Percentiles rank a stretch among this genome's conserved stretches.
Conservation (phyloP, 2,888 invertebrate species). For the Dryococelus australis region DNA sequence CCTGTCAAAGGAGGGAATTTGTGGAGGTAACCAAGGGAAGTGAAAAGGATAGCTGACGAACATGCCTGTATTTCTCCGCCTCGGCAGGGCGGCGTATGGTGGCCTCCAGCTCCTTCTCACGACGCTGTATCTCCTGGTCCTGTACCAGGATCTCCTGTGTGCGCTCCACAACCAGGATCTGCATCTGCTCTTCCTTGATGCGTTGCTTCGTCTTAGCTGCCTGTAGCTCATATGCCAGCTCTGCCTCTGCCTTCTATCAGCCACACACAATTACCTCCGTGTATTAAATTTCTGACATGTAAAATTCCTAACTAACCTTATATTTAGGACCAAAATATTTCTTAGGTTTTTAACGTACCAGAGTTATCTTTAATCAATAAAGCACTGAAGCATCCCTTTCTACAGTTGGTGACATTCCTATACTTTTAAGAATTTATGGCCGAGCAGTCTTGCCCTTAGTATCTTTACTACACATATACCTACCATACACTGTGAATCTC, state of each 20-base stretch:
- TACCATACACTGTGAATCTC: too few species aligned
- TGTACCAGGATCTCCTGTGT: constrained; percentile 94
- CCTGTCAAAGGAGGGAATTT: too few species aligned
- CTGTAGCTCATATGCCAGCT: constrained; percentile 91
- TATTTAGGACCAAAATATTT: background rate
- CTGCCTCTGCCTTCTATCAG: constrained; percentile 82
- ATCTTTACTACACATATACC: too few species aligned
- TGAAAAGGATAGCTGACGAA: background rate
- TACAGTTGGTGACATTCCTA: too few species aligned
- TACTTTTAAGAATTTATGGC: too few species aligned
- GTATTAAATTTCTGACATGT: too few species aligned
- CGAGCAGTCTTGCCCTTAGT: too few species aligned
- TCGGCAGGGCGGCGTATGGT: constrained; percentile 93
- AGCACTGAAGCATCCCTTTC: too few species aligned
- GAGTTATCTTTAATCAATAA: background rate
- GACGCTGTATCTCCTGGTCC: constrained; percentile 93
- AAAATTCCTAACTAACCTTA: background rate
- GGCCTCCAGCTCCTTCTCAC: constrained; percentile 92
- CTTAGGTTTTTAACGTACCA: background rate
- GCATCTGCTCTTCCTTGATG: constrained; percentile 97
- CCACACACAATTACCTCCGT: too few species aligned
- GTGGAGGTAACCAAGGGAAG: background rate
- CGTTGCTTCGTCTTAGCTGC: constrained; percentile 95
- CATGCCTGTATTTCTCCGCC: constrained; percentile 81
- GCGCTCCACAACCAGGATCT: constrained; percentile 90